Percentiles rank a stretch among this genome's conserved stretches.
These are phyloP conservation scores for Agrypnia vestita DNA, from an alignment of 1,140 invertebrate species.

Conservation along the genomic window DNA sequence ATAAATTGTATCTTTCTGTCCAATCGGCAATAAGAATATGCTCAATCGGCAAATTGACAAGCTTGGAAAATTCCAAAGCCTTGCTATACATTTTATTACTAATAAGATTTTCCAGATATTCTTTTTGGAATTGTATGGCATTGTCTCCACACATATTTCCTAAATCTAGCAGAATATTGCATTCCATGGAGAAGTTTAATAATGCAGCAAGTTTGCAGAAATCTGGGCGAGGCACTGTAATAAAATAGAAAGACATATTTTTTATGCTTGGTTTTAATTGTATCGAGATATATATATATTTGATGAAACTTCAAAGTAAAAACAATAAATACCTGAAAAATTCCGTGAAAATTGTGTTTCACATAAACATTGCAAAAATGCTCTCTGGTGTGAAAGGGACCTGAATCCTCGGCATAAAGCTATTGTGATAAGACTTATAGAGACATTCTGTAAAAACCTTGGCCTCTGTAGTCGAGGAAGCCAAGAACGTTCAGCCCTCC, in stretches of 20 bases:
- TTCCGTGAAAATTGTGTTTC: slow-evolving; percentile 72
- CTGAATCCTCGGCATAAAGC: slow-evolving; percentile 72
- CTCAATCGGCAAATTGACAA: slow-evolving; percentile 69
- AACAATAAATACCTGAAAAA: slow-evolving; percentile 69
- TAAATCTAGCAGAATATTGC: slow-evolving; percentile 47
- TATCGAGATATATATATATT: background rate
- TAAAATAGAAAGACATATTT: slow-evolving; percentile 17
- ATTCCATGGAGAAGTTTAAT: slow-evolving; percentile 55
- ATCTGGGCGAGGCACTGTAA: slow-evolving; percentile 47
- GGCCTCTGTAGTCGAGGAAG: slow-evolving; percentile 70
- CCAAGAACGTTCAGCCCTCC: slow-evolving; percentile 68
- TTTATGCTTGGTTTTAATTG: background rate
- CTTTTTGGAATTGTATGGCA: slow-evolving; percentile 53
- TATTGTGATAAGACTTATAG: slow-evolving; percentile 72
- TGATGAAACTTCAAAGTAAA: background rate
- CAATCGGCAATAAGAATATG: slow-evolving; percentile 73
- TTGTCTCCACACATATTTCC: slow-evolving; percentile 45
- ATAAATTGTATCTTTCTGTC: slow-evolving; percentile 67
- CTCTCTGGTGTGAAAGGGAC: slow-evolving; percentile 74
- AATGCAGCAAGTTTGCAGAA: slow-evolving; percentile 47
- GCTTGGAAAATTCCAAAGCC: slow-evolving; percentile 74
- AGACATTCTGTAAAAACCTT: slow-evolving; percentile 64
- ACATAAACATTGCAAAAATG: slow-evolving; percentile 73
- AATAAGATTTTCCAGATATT: slow-evolving; percentile 73
- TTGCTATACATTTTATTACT: slow-evolving; percentile 70